A percentile compares a stretch with the other conserved stretches of the same genome.
phyloP scores from a whole-genome alignment of 2,113 vertebrate species.

The Hyperopisus bebe region DNA sequence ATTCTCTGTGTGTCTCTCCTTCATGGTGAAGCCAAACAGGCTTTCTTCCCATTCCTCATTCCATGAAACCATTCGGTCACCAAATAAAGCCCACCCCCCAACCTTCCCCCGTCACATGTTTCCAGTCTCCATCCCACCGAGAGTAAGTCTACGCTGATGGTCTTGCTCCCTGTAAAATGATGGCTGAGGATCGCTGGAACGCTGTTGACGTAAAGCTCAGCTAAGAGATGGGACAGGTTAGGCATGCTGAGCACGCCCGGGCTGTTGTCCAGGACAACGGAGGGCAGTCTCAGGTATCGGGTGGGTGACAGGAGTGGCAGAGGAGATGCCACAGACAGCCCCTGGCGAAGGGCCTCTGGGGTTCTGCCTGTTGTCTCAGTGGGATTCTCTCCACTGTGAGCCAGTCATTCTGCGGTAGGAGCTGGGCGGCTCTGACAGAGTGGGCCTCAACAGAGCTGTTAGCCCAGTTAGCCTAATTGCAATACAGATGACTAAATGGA shows the following conservation, averaged over 20 bases:
- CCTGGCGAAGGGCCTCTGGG: neutral
- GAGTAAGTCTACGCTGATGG: neutral
- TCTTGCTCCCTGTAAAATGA: neutral
- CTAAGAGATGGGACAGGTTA: neutral
- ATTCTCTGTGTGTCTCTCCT: neutral
- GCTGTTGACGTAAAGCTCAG: neutral
- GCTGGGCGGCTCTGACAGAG: neutral
- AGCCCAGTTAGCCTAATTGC: neutral
- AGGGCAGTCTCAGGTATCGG: neutral
- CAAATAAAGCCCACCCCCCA: neutral
- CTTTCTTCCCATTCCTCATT: neutral
- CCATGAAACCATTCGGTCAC: neutral
- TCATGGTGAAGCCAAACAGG: neutral
- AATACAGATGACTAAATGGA: neutral
- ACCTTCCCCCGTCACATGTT: neutral
- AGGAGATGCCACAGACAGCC: neutral
- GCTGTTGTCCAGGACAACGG: neutral
- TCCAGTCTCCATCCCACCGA: neutral
- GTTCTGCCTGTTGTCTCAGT: neutral
- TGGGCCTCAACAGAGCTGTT: neutral
- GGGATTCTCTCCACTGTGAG: neutral
- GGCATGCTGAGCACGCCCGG: neutral
- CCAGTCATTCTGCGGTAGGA: neutral
- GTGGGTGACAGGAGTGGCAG: neutral
- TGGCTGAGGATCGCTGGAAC: neutral